These are phyloP conservation scores for Stichodactyla mertensii DNA, from an alignment of 64 coral and sea anemone genomes.

Conservation along the genomic window DNA sequence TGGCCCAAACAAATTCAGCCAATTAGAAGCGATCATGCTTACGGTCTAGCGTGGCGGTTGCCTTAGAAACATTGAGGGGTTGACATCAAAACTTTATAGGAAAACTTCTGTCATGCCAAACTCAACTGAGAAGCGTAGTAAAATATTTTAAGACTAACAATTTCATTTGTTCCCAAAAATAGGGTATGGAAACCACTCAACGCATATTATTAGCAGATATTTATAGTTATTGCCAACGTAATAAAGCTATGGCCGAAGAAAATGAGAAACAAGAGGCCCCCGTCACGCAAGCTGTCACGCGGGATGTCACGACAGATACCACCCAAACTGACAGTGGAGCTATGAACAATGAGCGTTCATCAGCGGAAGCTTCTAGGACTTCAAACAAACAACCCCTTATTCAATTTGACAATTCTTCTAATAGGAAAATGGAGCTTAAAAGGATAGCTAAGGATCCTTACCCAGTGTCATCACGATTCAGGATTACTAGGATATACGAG, in stretches of 20 bases:
- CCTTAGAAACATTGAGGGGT: too few relatives aligned
- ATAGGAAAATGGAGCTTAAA: neutral
- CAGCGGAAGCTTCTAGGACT: neutral
- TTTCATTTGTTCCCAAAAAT: neutral
- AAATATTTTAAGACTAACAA: too few relatives aligned
- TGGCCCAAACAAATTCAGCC: too few relatives aligned
- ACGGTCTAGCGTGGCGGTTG: too few relatives aligned
- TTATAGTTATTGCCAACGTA: conserved; percentile 92
- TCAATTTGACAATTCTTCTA: neutral
- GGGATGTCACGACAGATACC: neutral
- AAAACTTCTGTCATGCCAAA: too few relatives aligned
- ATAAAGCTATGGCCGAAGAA: conserved; percentile 57
- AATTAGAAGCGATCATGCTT: too few relatives aligned
- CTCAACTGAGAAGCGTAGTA: too few relatives aligned
- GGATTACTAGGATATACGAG: conserved; percentile 4
- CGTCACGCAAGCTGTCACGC: neutral
- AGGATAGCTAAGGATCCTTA: neutral
- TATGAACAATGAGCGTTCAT: neutral
- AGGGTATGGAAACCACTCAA: conserved; percentile 90
- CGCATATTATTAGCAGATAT: conserved; percentile 86
- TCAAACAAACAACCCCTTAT: neutral
- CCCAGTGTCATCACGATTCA: neutral
- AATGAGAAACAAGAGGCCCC: neutral
- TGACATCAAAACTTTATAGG: too few relatives aligned
- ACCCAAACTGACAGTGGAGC: neutral